Percentiles rank a stretch among this genome's conserved stretches.
Conservation (phyloP, 1,140 invertebrate species). For the Liolophura sinensis region DNA sequence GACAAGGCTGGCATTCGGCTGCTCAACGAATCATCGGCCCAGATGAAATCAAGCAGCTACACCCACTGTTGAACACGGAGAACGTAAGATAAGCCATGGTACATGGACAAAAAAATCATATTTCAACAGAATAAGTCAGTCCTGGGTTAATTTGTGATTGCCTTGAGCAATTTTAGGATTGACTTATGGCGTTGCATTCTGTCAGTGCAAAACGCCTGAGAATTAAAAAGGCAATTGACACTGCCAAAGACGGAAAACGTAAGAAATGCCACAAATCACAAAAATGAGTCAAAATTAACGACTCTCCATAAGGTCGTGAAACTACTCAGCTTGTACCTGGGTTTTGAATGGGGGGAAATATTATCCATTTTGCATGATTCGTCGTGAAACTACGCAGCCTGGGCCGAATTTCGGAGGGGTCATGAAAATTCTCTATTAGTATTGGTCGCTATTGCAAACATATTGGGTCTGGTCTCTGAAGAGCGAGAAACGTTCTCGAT, state of each 20-base stretch:
- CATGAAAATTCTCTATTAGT: too few relatives aligned
- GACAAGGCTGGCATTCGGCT: constrained; percentile 49
- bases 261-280: too few relatives aligned
- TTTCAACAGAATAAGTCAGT: not conserved
- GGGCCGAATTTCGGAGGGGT: not conserved
- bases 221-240: not conserved
- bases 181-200: not conserved
- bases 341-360: not conserved
- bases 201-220: too few relatives aligned
- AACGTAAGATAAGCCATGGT: constrained; percentile 29
- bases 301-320: too few relatives aligned
- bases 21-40: constrained; percentile 50
- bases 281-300: too few relatives aligned
- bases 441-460: too few relatives aligned
- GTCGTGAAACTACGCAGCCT: not conserved
- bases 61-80: constrained; percentile 53
- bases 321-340: not conserved
- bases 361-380: not conserved
- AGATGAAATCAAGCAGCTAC: constrained; percentile 48
- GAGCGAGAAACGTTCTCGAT: too few relatives aligned
- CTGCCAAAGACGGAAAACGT: too few relatives aligned
- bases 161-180: not conserved
- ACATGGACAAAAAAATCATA: not conserved
- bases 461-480: too few relatives aligned
- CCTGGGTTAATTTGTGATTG: not conserved